Conservation (phyloP, 2,888 invertebrate species). For the Nudaria mundana region DNA sequence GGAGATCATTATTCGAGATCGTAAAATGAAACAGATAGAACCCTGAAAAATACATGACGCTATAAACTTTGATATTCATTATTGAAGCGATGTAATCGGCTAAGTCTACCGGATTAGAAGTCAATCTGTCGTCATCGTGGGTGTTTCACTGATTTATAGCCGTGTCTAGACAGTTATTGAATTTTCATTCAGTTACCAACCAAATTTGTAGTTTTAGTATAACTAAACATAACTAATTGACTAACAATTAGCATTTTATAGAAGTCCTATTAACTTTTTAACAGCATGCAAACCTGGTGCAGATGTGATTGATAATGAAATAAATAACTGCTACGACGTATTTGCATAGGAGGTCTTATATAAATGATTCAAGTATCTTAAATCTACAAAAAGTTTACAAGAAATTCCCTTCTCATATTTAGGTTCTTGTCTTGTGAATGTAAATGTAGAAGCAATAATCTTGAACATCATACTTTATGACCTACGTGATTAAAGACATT, state of each 20-base stretch:
- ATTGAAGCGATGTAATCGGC: constrained; percentile 49
- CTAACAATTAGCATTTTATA: constrained; percentile 9
- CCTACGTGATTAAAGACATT: too few relatives aligned
- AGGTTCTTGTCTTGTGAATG: too few relatives aligned
- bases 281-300: not conserved
- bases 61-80: too few relatives aligned
- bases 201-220: constrained; percentile 26
- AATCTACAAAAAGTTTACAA: too few relatives aligned
- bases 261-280: not conserved
- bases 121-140: constrained; percentile 57
- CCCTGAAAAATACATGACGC: too few relatives aligned
- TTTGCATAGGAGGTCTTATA: not conserved
- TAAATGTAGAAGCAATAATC: too few relatives aligned
- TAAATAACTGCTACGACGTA: not conserved
- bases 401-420: too few relatives aligned
- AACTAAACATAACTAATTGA: constrained; percentile 21
- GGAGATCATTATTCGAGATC: too few relatives aligned
- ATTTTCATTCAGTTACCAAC: constrained; percentile 53
- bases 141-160: constrained; percentile 71
- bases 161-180: constrained; percentile 44
- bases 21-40: too few relatives aligned
- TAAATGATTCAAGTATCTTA: too few relatives aligned
- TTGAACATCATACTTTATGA: too few relatives aligned
- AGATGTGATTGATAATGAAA: not conserved
- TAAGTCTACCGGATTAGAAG: constrained; percentile 51